Conservation (phyloP, 1,140 invertebrate species). For the Tribolium castaneum region DNA sequence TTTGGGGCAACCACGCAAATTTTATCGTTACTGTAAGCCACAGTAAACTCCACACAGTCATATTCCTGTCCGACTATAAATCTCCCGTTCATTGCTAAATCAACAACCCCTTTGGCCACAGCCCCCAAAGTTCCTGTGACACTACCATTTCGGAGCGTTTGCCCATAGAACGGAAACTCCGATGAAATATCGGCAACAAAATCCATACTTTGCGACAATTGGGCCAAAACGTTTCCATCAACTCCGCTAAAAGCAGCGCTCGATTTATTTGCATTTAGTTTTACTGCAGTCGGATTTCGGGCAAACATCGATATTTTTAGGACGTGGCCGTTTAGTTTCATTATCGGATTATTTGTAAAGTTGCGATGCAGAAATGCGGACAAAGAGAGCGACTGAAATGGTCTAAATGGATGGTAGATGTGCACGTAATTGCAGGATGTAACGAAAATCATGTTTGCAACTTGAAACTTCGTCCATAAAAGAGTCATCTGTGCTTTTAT, state of each 20-base stretch:
- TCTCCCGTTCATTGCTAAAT: slow-evolving; percentile 40
- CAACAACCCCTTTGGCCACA: not conserved
- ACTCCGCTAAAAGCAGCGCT: slow-evolving; percentile 1
- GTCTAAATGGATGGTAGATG: not conserved
- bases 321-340: slow-evolving; percentile 7
- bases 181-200: slow-evolving; percentile 10
- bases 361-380: not conserved
- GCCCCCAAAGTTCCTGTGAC: slow-evolving; percentile 37
- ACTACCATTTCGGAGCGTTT: slow-evolving; percentile 25
- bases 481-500: not conserved
- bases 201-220: slow-evolving; percentile 40
- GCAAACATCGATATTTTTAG: slow-evolving; percentile 39
- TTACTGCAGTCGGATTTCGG: slow-evolving; percentile 30
- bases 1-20: slow-evolving; percentile 46
- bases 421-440: not conserved
- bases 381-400: not conserved
- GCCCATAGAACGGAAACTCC: slow-evolving; percentile 11
- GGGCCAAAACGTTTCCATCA: slow-evolving; percentile 34
- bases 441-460: slow-evolving; percentile 34
- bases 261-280: not conserved
- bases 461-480: slow-evolving; percentile 46
- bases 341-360: not conserved
- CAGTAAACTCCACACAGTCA: slow-evolving; percentile 42
- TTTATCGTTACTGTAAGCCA: slow-evolving; percentile 17
- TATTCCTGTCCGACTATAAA: slow-evolving; percentile 37